A percentile compares a stretch with the other conserved stretches of the same genome.
phyloP scores from a whole-genome alignment of 2,888 invertebrate genomes.

The Catocala sponsa region DNA sequence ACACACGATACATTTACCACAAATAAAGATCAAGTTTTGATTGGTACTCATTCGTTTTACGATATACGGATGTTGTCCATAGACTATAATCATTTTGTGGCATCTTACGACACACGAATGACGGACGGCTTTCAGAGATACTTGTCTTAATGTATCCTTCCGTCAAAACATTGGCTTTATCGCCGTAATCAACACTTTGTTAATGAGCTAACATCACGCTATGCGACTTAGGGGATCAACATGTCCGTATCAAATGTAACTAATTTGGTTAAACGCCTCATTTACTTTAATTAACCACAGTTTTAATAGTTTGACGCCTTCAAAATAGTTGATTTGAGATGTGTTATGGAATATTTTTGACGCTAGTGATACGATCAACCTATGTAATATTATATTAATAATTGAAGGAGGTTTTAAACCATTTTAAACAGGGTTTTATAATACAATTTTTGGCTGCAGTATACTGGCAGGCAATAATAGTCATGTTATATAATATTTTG shows the following conservation, averaged over 20 bases:
- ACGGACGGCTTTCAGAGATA: not conserved
- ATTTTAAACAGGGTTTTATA: no score
- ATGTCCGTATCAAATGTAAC: not conserved
- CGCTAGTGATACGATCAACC: not conserved
- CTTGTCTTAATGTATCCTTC: constrained; percentile 7
- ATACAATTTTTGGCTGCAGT: no score
- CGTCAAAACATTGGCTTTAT: constrained; percentile 9
- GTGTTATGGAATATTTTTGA: not conserved
- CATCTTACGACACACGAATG: not conserved
- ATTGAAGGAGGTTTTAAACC: no score
- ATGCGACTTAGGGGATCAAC: not conserved
- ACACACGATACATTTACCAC: no score
- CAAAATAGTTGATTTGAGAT: not conserved
- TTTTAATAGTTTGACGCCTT: constrained; percentile 5
- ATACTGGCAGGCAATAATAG: no score
- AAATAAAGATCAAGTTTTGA: not conserved
- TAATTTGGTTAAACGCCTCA: not conserved
- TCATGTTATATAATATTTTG: no score
- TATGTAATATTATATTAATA: not conserved
- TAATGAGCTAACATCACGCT: not conserved
- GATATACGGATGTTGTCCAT: not conserved
- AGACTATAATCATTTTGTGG: not conserved
- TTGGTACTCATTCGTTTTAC: not conserved
- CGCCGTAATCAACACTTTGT: not conserved
- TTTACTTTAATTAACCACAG: not conserved